These are phyloP conservation scores for Pyrgus malvae DNA, from an alignment of 2,888 invertebrate species.

Conservation along the genomic window DNA sequence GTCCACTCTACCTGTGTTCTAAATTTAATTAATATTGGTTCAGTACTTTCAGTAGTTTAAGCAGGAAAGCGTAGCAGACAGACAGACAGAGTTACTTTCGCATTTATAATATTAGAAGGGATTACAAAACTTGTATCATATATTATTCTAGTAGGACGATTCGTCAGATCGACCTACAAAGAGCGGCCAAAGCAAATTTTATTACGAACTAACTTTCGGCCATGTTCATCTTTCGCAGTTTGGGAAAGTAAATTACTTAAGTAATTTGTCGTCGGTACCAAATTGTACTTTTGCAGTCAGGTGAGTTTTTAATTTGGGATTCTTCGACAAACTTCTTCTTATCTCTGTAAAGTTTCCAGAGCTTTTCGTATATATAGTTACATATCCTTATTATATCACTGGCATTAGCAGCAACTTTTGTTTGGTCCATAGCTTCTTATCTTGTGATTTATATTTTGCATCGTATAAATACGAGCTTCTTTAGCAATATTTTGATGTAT, in stretches of 20 bases:
- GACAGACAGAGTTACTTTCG: too few species aligned
- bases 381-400: not conserved
- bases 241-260: constrained; percentile 7
- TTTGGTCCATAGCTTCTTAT: not conserved
- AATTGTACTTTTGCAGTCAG: not conserved
- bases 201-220: not conserved
- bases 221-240: not conserved
- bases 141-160: constrained; percentile 1
- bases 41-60: too few species aligned
- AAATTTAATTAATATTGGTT: too few species aligned
- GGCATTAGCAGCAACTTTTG: not conserved
- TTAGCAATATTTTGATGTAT: too few species aligned
- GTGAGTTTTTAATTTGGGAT: not conserved
- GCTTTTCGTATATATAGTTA: not conserved
- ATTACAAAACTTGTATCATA: not conserved
- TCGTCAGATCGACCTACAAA: not conserved
- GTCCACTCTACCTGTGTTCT: too few species aligned
- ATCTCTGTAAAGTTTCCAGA: not conserved
- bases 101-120: too few species aligned
- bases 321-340: not conserved
- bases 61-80: too few species aligned
- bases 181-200: not conserved
- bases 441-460: too few species aligned
- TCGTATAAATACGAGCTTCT: too few species aligned
- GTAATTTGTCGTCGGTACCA: constrained; percentile 4